phyloP scores from a whole-genome alignment of 2,888 invertebrate species.

The Dicroscelio sp. region DNA sequence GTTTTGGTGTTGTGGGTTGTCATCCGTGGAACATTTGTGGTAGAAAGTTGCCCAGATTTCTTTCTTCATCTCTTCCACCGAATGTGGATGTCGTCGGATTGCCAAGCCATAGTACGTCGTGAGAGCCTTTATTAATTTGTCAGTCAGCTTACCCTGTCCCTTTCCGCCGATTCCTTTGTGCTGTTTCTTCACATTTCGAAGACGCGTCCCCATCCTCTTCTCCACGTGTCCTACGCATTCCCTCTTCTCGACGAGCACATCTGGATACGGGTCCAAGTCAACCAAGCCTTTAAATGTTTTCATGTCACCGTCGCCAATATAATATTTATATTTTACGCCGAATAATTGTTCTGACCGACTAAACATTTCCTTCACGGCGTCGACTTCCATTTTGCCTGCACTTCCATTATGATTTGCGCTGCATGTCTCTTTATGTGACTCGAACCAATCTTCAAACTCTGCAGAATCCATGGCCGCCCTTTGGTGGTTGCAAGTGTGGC shows the following conservation, averaged over 20 bases:
- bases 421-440: conserved; percentile 16
- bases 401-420: conserved; percentile 14
- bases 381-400: conserved; percentile 15
- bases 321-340: conserved; percentile 27
- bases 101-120: neutral
- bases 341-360: neutral
- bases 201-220: neutral
- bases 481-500: conserved; percentile 25
- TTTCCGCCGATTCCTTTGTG: conserved; percentile 8
- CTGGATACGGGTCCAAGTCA: neutral
- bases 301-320: neutral
- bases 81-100: neutral
- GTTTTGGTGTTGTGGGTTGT: neutral
- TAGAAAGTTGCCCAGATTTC: neutral
- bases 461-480: no score
- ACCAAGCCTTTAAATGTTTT: neutral
- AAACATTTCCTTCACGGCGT: conserved; percentile 21
- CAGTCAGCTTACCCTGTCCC: neutral
- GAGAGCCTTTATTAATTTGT: neutral
- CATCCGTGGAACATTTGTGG: neutral
- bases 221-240: neutral
- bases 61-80: neutral
- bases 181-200: conserved; percentile 4
- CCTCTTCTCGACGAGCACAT: neutral
- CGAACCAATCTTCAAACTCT: conserved; percentile 36